These are phyloP conservation scores for Brachionus manjavacas DNA, from an alignment of 1,140 invertebrate genomes.

Conservation along the genomic window DNA sequence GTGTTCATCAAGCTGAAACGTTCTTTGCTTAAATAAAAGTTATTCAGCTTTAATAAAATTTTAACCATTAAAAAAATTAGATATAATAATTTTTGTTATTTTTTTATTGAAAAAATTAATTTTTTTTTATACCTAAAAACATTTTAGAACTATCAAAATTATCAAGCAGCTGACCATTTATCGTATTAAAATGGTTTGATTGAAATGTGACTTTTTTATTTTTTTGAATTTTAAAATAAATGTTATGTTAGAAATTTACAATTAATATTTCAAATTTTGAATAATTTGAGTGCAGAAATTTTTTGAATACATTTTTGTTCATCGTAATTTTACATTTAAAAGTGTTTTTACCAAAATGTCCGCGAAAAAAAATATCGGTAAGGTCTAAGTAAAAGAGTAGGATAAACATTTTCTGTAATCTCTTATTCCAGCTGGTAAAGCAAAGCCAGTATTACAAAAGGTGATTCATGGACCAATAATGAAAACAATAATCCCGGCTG, in stretches of 20 bases:
- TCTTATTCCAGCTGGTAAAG: constrained; percentile 25
- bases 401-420: not conserved
- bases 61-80: too few relatives aligned
- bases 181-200: too few relatives aligned
- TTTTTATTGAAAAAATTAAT: too few relatives aligned
- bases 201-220: too few relatives aligned
- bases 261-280: not conserved
- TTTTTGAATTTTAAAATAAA: not conserved
- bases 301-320: not conserved
- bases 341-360: not conserved
- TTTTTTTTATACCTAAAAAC: too few relatives aligned
- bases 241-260: not conserved
- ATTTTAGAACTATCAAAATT: too few relatives aligned
- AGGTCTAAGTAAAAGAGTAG: not conserved
- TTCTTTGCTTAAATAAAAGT: too few relatives aligned
- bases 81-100: too few relatives aligned
- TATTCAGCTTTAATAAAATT: too few relatives aligned
- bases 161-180: too few relatives aligned
- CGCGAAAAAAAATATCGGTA: not conserved
- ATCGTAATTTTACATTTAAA: not conserved
- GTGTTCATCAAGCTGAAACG: too few relatives aligned
- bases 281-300: not conserved
- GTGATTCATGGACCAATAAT: constrained; percentile 69
- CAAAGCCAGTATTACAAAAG: constrained; percentile 62
- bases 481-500: constrained; percentile 74